Conservation (phyloP, 2,888 invertebrate species). For the Ophion obscuratus region DNA sequence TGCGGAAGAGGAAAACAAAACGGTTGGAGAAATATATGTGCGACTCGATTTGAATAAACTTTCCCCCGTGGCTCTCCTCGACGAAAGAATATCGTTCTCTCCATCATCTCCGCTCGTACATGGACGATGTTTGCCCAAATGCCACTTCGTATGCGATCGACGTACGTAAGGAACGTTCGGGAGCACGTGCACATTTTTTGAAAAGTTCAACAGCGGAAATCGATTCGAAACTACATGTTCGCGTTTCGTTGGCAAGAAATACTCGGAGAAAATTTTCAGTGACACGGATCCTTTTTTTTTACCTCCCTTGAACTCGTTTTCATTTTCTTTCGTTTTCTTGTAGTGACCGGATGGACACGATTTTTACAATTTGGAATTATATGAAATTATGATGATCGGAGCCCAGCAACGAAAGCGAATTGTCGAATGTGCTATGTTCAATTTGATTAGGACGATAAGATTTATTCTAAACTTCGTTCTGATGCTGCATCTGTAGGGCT, state of each 20-base stretch:
- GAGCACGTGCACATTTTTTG: constrained; percentile 71
- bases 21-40: constrained; percentile 35
- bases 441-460: no score
- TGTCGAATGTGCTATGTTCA: no score
- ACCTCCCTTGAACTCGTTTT: background rate
- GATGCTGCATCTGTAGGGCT: no score
- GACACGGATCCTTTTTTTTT: constrained; percentile 9
- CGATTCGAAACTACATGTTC: constrained; percentile 41
- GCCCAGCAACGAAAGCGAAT: no score
- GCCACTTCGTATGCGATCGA: constrained; percentile 78
- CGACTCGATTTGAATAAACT: constrained; percentile 78
- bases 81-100: constrained; percentile 50
- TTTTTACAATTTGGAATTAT: background rate
- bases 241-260: constrained; percentile 17
- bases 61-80: constrained; percentile 50
- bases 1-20: constrained; percentile 17
- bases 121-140: constrained; percentile 76
- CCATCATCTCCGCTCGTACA: constrained; percentile 22
- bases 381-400: no score
- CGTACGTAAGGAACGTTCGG: constrained; percentile 73
- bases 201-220: constrained; percentile 42
- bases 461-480: no score
- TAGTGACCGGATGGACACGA: background rate
- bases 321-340: background rate
- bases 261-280: constrained; percentile 2